Evolutionary conservation across 2,797 vertebrate species (phyloP), one percentile per base, ranked within the genome.

Genomic region (Odontamblyopus rebecca): DNA sequence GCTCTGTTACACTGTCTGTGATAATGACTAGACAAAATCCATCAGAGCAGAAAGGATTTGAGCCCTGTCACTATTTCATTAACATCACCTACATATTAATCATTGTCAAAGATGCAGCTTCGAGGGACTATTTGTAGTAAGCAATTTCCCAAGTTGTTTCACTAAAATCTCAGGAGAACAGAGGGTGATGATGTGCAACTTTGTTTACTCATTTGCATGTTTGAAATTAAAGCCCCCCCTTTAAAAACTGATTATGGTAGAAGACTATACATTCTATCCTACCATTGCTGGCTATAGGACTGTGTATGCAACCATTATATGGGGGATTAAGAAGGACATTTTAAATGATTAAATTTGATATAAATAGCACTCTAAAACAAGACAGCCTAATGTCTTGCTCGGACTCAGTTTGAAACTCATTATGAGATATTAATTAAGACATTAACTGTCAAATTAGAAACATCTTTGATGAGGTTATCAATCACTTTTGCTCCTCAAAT

Each of bases 361-460:
- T 48, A 81, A 70, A 75, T 70, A n/a, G 53, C n/a, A n/a, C 53
- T 71, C 72, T 75, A 59, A 79, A 88, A 88, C 84, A 79, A 81
- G 84, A 76, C 76, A 77, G 71, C 18, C 70, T 59, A 67, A 67
- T 79, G 84, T 83, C 72, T 85, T 76, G 69, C 68, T 48, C 44
- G 85, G 82, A 89, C 78, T 67, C 44, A 73, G 70, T 82, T 82
- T 19, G 70, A 82, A 89, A 87, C 79, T 87, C 77, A 87, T 91
- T 86, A 86, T 65, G 56, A 78, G 70, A 83, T 85, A 84, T 79
- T 85, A 85, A 90, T 82, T 79, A 81, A 79, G 75, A 81, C 83
- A 75, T 84, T 78, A 84, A 38, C 7, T 38, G 44, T 48, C 44
- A 86, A 88, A 86, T 85, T 86, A 82, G 75, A 71, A 82, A 70